Conservation (phyloP, 2,113 vertebrate genomes). For the Hyperoodon ampullatus region DNA sequence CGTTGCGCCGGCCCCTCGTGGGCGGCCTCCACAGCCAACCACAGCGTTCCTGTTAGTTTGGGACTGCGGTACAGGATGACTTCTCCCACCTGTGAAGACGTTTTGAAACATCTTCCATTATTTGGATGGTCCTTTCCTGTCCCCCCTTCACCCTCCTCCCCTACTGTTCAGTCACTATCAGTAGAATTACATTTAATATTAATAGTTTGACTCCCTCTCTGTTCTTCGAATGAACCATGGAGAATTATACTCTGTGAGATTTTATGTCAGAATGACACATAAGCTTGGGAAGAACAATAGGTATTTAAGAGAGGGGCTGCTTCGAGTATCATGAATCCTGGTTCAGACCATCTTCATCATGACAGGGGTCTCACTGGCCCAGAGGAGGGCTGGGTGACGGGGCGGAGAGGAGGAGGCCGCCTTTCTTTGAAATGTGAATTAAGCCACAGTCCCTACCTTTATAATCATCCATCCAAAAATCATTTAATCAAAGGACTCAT, state of each 20-base stretch:
- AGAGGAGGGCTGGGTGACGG: fast-evolving
- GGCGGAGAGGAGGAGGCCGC: too few species aligned
- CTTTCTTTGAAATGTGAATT: conserved; percentile 15
- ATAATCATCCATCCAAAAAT: not conserved
- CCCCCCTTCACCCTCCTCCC: not conserved
- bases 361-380: not conserved
- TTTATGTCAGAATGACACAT: not conserved
- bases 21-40: not conserved
- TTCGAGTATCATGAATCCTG: not conserved
- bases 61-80: not conserved
- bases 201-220: not conserved
- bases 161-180: not conserved
- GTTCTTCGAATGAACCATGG: not conserved
- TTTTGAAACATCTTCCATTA: not conserved
- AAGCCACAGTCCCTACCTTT: not conserved
- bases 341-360: not conserved
- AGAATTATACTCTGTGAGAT: not conserved
- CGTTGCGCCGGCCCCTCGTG: too few species aligned
- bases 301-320: not conserved
- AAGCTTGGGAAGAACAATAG: not conserved
- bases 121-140: not conserved
- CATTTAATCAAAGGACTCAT: not conserved
- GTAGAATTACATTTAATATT: not conserved
- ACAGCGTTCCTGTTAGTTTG: not conserved
- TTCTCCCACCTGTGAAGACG: not conserved